A percentile compares a stretch with the other conserved stretches of the same genome.
phyloP scores from a whole-genome alignment of 1,140 invertebrate species.

The Xylocopa sonorina region DNA sequence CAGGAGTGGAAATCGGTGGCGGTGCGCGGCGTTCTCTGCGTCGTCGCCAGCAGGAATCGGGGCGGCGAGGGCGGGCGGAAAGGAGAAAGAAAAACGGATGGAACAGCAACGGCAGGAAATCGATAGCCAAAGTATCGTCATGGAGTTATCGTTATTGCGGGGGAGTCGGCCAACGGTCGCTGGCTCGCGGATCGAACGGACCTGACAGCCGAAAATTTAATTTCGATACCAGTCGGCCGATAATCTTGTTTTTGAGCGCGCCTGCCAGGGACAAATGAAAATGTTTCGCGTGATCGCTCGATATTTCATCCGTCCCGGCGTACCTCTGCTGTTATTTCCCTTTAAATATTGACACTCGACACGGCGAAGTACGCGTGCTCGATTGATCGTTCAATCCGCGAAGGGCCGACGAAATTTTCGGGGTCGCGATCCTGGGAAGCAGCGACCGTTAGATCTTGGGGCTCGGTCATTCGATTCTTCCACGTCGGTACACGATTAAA shows the following conservation, averaged over 20 bases:
- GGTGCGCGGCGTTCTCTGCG: neutral
- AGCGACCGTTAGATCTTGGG: neutral
- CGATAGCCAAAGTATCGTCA: conserved; percentile 20
- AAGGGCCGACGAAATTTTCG: neutral
- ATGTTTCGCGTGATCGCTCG: neutral
- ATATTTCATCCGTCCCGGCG: neutral
- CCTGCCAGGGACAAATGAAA: no score
- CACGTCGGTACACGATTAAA: conserved; percentile 19
- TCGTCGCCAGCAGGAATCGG: neutral
- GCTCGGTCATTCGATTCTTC: neutral
- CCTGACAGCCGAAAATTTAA: conserved; percentile 50
- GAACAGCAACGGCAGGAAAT: neutral
- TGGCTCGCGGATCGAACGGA: neutral
- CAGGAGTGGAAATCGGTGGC: conserved; percentile 12
- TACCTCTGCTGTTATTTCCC: neutral
- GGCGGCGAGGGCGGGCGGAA: neutral
- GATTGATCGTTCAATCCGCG: no score
- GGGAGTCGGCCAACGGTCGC: conserved; percentile 9
- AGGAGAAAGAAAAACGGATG: neutral
- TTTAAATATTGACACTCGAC: neutral
- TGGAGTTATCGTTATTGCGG: conserved; percentile 43
- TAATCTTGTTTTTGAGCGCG: neutral
- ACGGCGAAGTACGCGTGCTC: no score
- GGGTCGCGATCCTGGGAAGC: neutral
- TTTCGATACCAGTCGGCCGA: conserved; percentile 17